A percentile compares a stretch with the other conserved stretches of the same genome.
Conservation (phyloP, 2,888 invertebrate genomes). For the Drosophila limbata region DNA sequence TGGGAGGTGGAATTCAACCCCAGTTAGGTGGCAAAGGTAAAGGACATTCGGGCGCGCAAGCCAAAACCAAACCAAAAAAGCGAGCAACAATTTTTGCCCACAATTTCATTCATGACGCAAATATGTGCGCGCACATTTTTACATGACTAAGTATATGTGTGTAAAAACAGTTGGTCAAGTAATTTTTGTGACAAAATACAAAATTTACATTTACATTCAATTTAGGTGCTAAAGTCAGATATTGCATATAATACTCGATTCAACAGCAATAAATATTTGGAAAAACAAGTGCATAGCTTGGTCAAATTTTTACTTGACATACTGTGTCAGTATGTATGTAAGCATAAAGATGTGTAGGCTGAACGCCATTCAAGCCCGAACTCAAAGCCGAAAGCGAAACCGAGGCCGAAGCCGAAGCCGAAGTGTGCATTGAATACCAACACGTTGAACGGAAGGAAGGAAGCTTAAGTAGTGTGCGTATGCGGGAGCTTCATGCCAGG, state of each 20-base stretch:
- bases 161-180: background rate
- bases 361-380: slow-evolving; percentile 3
- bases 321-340: background rate
- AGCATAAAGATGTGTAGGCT: slow-evolving; percentile 6
- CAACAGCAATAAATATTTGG: background rate
- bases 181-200: background rate
- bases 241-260: background rate
- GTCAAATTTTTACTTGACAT: background rate
- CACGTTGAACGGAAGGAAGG: slow-evolving; percentile 21
- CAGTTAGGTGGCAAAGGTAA: background rate
- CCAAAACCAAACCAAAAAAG: slow-evolving; percentile 1
- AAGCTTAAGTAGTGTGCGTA: slow-evolving; percentile 1
- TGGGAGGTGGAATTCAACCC: slow-evolving; percentile 3
- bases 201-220: background rate
- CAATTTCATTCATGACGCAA: slow-evolving; percentile 52
- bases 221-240: background rate
- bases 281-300: background rate
- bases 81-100: slow-evolving; percentile 29
- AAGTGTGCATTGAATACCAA: slow-evolving; percentile 11
- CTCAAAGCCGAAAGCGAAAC: background rate
- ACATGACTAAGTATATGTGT: slow-evolving; percentile 1
- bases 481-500: slow-evolving; percentile 14
- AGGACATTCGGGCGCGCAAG: background rate
- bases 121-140: slow-evolving; percentile 36
- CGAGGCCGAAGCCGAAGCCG: background rate